Percentiles rank a stretch among this genome's conserved stretches.
Conservation (phyloP, 2,113 vertebrate genomes). For the Danionella cerebrum region DNA sequence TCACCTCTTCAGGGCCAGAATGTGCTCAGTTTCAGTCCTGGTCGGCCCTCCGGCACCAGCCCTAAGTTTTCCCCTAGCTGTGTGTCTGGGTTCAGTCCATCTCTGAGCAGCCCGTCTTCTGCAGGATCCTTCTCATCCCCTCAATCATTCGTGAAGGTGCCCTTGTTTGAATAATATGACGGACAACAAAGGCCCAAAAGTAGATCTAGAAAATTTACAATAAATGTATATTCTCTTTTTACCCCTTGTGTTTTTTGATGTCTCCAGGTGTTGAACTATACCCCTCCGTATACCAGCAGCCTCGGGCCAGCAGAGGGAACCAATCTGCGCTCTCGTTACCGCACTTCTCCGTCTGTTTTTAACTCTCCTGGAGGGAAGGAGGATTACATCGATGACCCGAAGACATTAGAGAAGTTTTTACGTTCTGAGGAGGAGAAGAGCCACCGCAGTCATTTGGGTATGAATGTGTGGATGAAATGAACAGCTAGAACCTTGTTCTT, state of each 20-base stretch:
- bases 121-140: slow-evolving; percentile 60
- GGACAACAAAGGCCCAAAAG: no score
- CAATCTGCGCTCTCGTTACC: slow-evolving; percentile 76
- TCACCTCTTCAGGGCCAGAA: slow-evolving; percentile 83
- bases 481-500: no score
- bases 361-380: slow-evolving; percentile 81
- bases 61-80: slow-evolving; percentile 81
- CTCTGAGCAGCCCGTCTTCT: slow-evolving; percentile 64
- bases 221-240: not conserved
- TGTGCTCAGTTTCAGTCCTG: slow-evolving; percentile 89
- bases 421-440: slow-evolving; percentile 84
- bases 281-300: slow-evolving; percentile 67
- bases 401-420: slow-evolving; percentile 74
- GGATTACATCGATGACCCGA: slow-evolving; percentile 84
- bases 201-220: no score
- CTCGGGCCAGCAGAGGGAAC: slow-evolving; percentile 70
- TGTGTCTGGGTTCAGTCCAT: slow-evolving; percentile 75
- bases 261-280: slow-evolving; percentile 71
- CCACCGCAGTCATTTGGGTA: slow-evolving; percentile 83
- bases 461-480: not conserved
- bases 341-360: slow-evolving; percentile 78
- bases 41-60: slow-evolving; percentile 72
- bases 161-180: no score
- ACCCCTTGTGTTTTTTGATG: not conserved
- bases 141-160: slow-evolving; percentile 76